Evolutionary conservation across 35 echinoderm and acorn worm species (phyloP), one percentile per base, ranked within the genome.

Genomic region (Lytechinus variegatus): DNA sequence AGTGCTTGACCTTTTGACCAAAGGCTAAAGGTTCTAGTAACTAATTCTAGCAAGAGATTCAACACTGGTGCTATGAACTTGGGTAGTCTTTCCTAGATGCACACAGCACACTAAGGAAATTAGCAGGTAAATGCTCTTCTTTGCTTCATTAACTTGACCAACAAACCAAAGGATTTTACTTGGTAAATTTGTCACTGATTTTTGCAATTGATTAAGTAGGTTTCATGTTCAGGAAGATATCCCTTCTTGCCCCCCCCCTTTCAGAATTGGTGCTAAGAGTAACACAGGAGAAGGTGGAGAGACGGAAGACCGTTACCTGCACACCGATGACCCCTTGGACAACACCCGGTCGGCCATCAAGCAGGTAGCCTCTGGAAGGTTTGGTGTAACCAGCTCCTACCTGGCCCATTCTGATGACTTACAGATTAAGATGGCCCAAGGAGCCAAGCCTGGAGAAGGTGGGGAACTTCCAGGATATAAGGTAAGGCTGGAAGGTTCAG

Each of bases 371-470:
- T 99, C 98, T 9, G 98, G 98, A 4, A 95, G 98, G 54, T 99
- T 99, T 97, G 98, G 98, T 4, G 97, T 99, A n/a, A 99, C 97
- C 86, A 99, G 96, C 87, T 94, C 96, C 16, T 99, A 99, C 87
- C 96, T 99, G 87, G 98, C 98, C 11, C 97, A 98, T 71, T 95
- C 98, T 55, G 97, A 99, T 96, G 98, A 99, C 11, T 95, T 99
- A 0, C 98, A 99, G 94, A 99, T 99, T 92, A 99, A 99, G 95
- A 99, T 99, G 98, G 98, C 98, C n/a, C 98, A 99, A 88, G 98
- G 98, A 7, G 98, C 98, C 27, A 99, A 97, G 91, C 98, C 98
- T 11, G 98, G 98, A 4, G 98, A 99, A 87, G 98, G 98, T 13
- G 98, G 98, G 10, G 98, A 99, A 86, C 92, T 99, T 16, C 97